These are phyloP conservation scores for Cercocebus atys DNA, from an alignment of 2,113 vertebrate genomes.

Conservation along the genomic window DNA sequence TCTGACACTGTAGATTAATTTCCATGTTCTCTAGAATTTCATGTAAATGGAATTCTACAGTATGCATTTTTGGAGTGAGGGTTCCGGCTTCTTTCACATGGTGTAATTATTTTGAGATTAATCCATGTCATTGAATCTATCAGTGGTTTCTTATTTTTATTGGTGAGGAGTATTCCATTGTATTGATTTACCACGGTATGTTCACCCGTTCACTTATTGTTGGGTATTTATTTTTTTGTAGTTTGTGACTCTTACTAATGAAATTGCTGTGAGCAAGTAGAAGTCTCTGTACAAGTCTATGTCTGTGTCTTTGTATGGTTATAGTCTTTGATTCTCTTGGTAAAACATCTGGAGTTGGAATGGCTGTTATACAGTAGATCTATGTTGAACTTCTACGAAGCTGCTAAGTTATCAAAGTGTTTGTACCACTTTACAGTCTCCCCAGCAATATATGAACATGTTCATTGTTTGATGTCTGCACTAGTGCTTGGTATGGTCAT, in stretches of 20 bases:
- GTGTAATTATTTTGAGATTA: not conserved
- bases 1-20: not conserved
- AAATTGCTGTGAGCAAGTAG: not conserved
- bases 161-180: not conserved
- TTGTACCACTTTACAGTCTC: not conserved
- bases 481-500: not conserved
- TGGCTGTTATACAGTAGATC: not conserved
- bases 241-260: not conserved
- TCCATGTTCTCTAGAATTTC: not conserved
- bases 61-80: not conserved
- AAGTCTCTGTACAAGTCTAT: not conserved
- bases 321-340: not conserved
- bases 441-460: not conserved
- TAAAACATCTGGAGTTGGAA: not conserved
- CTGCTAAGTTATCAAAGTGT: not conserved
- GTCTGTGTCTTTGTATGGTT: not conserved
- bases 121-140: not conserved
- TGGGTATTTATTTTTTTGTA: not conserved
- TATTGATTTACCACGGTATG: not conserved
- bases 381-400: not conserved
- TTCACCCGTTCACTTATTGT: not conserved
- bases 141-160: not conserved
- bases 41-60: too few species aligned
- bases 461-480: not conserved
- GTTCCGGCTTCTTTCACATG: not conserved